Evolutionary conservation across 2,888 invertebrate species (phyloP).

Genomic region (Malthinus flaveolus): DNA sequence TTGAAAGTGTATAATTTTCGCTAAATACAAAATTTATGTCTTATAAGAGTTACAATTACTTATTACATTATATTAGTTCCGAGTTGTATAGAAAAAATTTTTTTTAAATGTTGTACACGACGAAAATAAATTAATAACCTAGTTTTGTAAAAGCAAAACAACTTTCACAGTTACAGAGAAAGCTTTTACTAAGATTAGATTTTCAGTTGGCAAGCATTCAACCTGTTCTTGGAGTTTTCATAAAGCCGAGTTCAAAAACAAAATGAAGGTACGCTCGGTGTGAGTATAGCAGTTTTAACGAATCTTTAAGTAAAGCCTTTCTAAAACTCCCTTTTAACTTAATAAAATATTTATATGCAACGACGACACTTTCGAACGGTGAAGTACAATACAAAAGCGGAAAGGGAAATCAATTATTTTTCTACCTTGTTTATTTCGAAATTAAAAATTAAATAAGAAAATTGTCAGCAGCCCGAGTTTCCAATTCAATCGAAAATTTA

Average conservation of each 20-base stretch:
- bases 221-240: constrained; percentile 20
- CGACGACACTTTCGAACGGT: constrained; percentile 5
- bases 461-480: too few species aligned
- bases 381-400: too few species aligned
- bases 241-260: constrained; percentile 20
- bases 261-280: constrained; percentile 21
- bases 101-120: not conserved
- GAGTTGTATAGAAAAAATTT: not conserved
- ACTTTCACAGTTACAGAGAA: constrained; percentile 11
- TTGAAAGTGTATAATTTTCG: not conserved
- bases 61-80: not conserved
- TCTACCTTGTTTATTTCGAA: too few species aligned
- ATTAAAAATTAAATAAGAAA: too few species aligned
- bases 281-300: constrained; percentile 15
- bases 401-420: too few species aligned
- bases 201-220: constrained; percentile 20
- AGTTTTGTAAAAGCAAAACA: constrained; percentile 4
- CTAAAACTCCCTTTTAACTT: constrained; percentile 22
- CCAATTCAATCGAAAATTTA: too few species aligned
- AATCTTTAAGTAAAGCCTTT: constrained; percentile 22
- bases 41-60: too few species aligned
- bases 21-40: too few species aligned
- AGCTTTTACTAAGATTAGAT: constrained; percentile 25
- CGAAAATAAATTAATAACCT: constrained; percentile 1
- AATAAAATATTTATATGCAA: constrained; percentile 21